Base-by-base conservation (phyloP, 2,113 vertebrate species). In the Tautogolabrus adspersus region DNA sequence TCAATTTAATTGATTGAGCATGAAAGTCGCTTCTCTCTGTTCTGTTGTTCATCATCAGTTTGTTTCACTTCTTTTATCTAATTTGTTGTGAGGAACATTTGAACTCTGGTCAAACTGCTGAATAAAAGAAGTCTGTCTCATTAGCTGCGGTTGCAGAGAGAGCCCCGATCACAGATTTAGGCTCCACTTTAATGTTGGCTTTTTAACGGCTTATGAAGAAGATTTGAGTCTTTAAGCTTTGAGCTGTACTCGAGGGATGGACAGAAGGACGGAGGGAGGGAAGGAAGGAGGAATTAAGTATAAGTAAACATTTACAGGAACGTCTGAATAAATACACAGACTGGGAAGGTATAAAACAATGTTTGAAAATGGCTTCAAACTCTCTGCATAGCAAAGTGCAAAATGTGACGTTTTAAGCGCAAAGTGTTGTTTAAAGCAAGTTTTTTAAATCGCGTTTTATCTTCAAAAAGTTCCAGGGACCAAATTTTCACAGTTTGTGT, bases 171-270 rank as follows among this genome's bases (percentile, higher is more conserved):
- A 66, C 66, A 79, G 38, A 58, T 58, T 49, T 70, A 80, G 64
- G 52, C 67, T 59, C 59, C 37, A 55, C 62, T 63, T 71, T n/a
- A 84, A 79, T 10, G 10, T 5, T 6, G 2, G 56, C 60, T 79
- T 79, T 84, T 71, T 71, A 61, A 63, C 19, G 23, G 56, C 75
- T 79, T 67, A 75, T 16, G 37, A 72, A 12, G 66, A 72, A 68
- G 67, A 76, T 67, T 81, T 54, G 13, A 66, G 66, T 38, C 22
- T 84, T 75, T 49, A 79, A 75, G 62, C 51, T 18, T 9, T 30
- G 51, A 67, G 72, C 62, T 46, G 52, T 19, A 47, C 44, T 52
- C 19, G 19, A 52, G 16, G 49, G 49, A 52, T 7, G 19, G 19
- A 52, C 49, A 9, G 49, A 52, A 5, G 49, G 49, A 52, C 49